Base-by-base conservation (phyloP, 2,113 vertebrate genomes). In the Lamprotornis superbus region DNA sequence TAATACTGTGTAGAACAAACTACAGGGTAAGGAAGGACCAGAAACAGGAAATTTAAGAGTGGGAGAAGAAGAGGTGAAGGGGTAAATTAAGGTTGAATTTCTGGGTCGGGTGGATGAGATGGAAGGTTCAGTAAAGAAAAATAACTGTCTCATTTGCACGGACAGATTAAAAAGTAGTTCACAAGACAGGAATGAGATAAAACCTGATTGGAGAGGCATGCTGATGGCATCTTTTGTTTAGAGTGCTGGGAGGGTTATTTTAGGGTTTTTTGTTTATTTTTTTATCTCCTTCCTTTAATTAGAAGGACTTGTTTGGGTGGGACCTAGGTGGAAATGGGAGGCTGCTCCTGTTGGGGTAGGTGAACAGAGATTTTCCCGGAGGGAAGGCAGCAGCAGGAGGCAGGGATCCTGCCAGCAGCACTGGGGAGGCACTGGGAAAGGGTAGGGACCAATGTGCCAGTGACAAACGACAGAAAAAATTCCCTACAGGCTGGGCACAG, bases 201-300 rank as follows among this genome's bases (percentile, higher is more conserved):
- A 75, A 63, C 24, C 12, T 61, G 55, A 3, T 22, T 25, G 15
- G 15, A 28, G n/a, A 44, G 17, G 11, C 13, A 12, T 1, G 8
- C 64, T 33, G 55, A 57, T 13, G 19, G 6, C 7, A 3, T 27
- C 12, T n/a, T 44, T 65, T 3, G 2, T 68, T 69, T 61, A 19
- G 49, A 77, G 17, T 19, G 12, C 21, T 69, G 47, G 8, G 28
- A 37, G 30, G 2, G 0, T 59, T 63, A 31, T 49, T 61, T 63
- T 17, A 1, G 7, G 2, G 4, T 1, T 2, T 47, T 76, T 52
- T 31, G 1, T 42, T 65, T 35, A 1, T 2, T 40, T 49, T 60
- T 86, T 84, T 10, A 5, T 64, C 20, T 60, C 3, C 30, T 42
- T 46, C 22, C 16, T 74, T 77, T 53, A 53, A 30, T 17, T 65